phyloP scores from a whole-genome alignment of 2,113 vertebrate genomes.

The Raphicerus campestris region DNA sequence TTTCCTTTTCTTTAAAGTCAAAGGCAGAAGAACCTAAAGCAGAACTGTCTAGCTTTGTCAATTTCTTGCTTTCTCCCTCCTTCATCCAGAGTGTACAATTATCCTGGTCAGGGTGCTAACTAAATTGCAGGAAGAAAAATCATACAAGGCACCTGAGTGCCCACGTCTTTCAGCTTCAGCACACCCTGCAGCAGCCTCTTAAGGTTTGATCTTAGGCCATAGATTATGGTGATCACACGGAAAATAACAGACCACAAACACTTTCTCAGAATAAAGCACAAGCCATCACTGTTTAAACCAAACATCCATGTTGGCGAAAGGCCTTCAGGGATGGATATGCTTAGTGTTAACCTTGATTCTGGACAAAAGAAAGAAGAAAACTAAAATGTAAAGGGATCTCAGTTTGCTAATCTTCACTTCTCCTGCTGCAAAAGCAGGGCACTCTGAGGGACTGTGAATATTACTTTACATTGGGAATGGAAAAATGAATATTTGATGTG shows the following conservation, averaged over 20 bases:
- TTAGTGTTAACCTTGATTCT: not conserved
- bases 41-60: not conserved
- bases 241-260: not conserved
- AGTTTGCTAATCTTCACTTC: not conserved
- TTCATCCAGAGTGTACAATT: not conserved
- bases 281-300: not conserved
- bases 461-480: constrained; percentile 38
- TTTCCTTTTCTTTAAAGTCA: not conserved
- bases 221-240: not conserved
- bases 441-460: not conserved
- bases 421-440: not conserved
- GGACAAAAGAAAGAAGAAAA: not conserved
- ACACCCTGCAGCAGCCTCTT: not conserved
- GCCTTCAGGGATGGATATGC: not conserved
- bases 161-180: too few relatives aligned
- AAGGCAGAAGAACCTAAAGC: not conserved
- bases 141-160: rapidly evolving
- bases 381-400: not conserved
- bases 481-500: constrained; percentile 69
- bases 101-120: not conserved
- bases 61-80: not conserved
- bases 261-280: not conserved
- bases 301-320: not conserved
- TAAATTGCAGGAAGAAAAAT: not conserved
- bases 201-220: not conserved